phyloP scores from a whole-genome alignment of 2,797 vertebrate genomes.

The Natrix natrix region DNA sequence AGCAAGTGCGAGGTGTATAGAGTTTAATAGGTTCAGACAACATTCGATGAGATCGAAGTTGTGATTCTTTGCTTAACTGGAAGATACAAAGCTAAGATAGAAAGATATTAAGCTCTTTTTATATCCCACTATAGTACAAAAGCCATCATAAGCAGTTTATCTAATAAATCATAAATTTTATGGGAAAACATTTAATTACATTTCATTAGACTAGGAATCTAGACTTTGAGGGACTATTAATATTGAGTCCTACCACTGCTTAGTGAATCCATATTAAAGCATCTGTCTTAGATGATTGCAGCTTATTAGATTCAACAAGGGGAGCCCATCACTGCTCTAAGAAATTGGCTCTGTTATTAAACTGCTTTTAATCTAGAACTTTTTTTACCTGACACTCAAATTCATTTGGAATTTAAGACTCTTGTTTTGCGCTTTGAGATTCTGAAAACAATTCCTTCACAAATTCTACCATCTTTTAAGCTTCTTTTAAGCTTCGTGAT shows the following conservation, averaged over 20 bases:
- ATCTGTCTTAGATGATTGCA: neutral
- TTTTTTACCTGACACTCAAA: neutral
- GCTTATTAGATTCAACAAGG: neutral
- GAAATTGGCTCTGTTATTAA: neutral
- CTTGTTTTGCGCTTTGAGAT: neutral
- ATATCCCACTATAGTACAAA: neutral
- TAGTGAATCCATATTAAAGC: neutral
- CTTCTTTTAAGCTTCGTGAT: neutral
- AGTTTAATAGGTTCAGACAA: neutral
- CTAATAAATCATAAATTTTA: neutral
- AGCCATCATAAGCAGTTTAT: neutral
- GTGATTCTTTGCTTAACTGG: neutral
- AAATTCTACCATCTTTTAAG: neutral
- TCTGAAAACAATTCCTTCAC: neutral
- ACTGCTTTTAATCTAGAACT: neutral
- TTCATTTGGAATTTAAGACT: neutral
- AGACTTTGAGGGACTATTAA: neutral
- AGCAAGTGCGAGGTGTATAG: neutral
- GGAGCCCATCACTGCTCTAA: neutral
- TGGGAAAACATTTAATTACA: neutral
- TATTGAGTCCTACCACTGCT: neutral
- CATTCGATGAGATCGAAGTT: neutral
- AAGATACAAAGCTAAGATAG: neutral
- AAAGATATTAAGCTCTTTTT: neutral
- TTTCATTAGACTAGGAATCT: neutral